Evolutionary conservation across 2,888 invertebrate genomes (phyloP), one percentile per base, ranked within the genome.

Genomic region (Agonum fuliginosum): DNA sequence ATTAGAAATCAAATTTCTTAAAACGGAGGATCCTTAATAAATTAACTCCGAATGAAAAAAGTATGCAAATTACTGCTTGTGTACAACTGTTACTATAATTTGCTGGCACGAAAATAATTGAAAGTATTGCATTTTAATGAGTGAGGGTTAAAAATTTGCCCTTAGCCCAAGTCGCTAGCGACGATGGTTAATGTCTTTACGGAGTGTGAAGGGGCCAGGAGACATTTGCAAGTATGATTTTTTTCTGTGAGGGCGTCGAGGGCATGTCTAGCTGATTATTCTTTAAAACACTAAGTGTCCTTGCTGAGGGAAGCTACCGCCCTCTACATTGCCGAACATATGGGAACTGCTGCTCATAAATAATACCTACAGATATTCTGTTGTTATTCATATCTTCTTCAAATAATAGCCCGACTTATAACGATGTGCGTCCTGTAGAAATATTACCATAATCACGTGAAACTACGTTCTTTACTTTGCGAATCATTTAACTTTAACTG

Each of bases 191-290:
- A 86, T 86, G 86, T 86, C 86, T 86, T 86, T 86, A 87, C 86
- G 84, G 86, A 81, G 85, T 86, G 86, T 81, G 85, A 87, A 86
- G 86, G 87, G 58, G 51, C 37, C 37, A 20, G 34, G 84, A 84
- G 83, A 85, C 85, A 87, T 86, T 87, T 86, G 86, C 86, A 87
- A 86, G 86, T 86, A 85, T 86, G 86, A 87, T 87, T 87, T 86
- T 86, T 86, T 72, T 71, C 79, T 22, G 14, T 12, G 37, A 24
- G 83, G 81, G 83, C 82, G 24, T 3, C 46, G 22, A 82, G 84
- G 84, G 84, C 82, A 83, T 82, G 84, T 82, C 54, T 82, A 82
- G 83, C 80, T 86, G 86, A 86, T 86, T 86, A 86, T 86, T 86
- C 86, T 86, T 86, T 86, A 86, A 86, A 86, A 86, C 85, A 86